phyloP scores from a whole-genome alignment of 2,113 vertebrate genomes.

The Podarcis cretensis region DNA sequence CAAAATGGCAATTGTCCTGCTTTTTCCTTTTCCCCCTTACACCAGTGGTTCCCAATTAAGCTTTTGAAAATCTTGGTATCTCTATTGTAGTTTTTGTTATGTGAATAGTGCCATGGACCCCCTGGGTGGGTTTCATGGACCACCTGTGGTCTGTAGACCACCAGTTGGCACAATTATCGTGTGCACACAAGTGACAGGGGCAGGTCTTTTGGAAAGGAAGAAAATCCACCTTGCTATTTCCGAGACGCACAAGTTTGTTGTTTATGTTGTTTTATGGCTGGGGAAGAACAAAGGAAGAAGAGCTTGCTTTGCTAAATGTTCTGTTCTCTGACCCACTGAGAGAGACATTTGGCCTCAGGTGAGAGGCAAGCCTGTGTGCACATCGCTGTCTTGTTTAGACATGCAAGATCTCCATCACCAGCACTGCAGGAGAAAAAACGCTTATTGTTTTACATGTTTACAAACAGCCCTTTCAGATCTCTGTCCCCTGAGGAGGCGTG shows the following conservation, averaged over 20 bases:
- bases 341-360: constrained; percentile 31
- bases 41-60: no score
- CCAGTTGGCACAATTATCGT: not conserved
- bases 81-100: no score
- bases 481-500: constrained; percentile 67
- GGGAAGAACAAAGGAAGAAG: no score
- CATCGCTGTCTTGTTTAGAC: not conserved
- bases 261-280: not conserved
- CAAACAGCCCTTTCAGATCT: constrained; percentile 73
- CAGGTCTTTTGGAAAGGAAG: not conserved
- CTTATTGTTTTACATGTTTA: constrained; percentile 72
- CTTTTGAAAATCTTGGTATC: no score
- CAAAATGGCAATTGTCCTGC: not conserved
- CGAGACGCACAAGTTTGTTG: not conserved
- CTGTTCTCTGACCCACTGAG: not conserved
- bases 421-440: constrained; percentile 25
- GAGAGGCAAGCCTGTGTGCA: not conserved
- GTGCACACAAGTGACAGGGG: rapidly evolving
- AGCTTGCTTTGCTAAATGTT: rapidly evolving
- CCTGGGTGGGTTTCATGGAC: no score
- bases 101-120: no score
- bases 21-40: no score
- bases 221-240: not conserved
- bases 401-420: constrained; percentile 2
- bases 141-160: no score